Conservation (phyloP, 2,113 vertebrate genomes). For the Mobula birostris region DNA sequence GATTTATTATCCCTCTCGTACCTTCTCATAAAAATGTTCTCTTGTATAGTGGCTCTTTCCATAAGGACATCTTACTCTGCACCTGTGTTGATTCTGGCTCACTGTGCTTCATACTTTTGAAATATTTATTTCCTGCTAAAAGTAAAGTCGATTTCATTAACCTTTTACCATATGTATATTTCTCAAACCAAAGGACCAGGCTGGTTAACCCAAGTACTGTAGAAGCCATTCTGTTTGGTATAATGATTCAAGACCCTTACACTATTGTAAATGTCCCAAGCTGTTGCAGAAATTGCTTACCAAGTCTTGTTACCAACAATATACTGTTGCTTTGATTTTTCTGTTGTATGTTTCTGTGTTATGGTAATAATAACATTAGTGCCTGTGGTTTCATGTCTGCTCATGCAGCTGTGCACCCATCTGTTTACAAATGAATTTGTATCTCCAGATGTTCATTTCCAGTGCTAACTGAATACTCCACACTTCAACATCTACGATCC, state of each 20-base stretch:
- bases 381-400: conserved; percentile 6
- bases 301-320: background rate
- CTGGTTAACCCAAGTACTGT: background rate
- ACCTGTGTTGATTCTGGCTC: background rate
- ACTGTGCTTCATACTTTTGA: background rate
- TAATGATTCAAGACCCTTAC: background rate
- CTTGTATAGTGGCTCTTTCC: background rate
- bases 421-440: conserved; percentile 20
- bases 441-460: conserved; percentile 14
- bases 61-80: background rate
- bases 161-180: background rate
- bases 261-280: background rate
- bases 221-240: background rate
- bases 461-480: background rate
- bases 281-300: background rate
- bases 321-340: conserved; percentile 21
- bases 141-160: background rate
- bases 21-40: too few species aligned
- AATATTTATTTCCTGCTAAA: background rate
- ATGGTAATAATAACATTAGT: conserved; percentile 16
- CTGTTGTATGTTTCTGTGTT: background rate
- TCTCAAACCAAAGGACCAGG: background rate
- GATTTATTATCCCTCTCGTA: too few species aligned
- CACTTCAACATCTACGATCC: background rate
- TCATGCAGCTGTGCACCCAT: background rate